Conservation (phyloP, 2,888 invertebrate genomes). For the Caenorhabditis macrosperma region DNA sequence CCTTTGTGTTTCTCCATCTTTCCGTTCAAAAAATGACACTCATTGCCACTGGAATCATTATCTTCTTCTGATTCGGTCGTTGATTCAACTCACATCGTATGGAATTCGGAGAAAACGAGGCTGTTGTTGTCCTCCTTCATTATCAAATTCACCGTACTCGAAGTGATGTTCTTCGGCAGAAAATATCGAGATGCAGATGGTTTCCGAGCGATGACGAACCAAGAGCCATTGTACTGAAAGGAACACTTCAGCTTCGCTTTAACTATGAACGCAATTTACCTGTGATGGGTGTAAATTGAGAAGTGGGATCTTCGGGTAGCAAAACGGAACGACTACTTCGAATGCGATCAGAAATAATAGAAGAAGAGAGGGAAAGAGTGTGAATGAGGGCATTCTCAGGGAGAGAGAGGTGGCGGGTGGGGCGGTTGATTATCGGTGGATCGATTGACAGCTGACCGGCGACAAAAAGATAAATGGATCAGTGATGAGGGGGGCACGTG, state of each 20-base stretch:
- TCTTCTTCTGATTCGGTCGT: not conserved
- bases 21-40: slow-evolving; percentile 59
- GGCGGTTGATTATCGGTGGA: slow-evolving; percentile 30
- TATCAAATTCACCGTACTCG: slow-evolving; percentile 62
- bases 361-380: not conserved
- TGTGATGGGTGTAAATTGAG: slow-evolving; percentile 41
- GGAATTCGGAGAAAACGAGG: slow-evolving; percentile 65
- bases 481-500: slow-evolving; percentile 15
- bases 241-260: not conserved
- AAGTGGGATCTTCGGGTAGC: slow-evolving; percentile 51
- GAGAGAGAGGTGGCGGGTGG: not conserved
- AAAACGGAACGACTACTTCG: slow-evolving; percentile 26
- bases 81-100: slow-evolving; percentile 54
- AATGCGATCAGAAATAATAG: slow-evolving; percentile 17
- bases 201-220: slow-evolving; percentile 71
- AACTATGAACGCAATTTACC: slow-evolving; percentile 7
- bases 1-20: slow-evolving; percentile 54
- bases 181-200: slow-evolving; percentile 55
- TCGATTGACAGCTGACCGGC: slow-evolving; percentile 50
- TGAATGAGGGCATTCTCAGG: slow-evolving; percentile 23
- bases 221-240: slow-evolving; percentile 70
- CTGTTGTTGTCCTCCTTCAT: slow-evolving; percentile 35
- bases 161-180: slow-evolving; percentile 62
- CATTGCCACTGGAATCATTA: slow-evolving; percentile 51
- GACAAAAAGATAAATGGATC: slow-evolving; percentile 32